Evolutionary conservation across 2,113 vertebrate genomes (phyloP).

Genomic region (Lepisosteus oculatus): DNA sequence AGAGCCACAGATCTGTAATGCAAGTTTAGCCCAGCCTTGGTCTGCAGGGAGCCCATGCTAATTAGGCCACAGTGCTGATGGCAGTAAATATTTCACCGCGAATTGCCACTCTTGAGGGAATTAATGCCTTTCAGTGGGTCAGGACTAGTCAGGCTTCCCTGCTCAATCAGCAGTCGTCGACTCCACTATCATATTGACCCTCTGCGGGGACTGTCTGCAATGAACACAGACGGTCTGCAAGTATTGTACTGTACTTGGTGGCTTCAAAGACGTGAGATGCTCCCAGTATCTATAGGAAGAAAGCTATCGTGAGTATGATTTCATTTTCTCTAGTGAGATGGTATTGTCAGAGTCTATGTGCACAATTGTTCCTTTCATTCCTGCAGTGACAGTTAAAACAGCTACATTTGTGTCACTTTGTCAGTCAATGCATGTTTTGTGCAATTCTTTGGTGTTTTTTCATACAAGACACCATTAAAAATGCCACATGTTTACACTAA

Average conservation of each 20-base stretch:
- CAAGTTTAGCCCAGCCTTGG: background rate
- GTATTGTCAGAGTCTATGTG: too few species aligned
- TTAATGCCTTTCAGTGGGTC: slow-evolving; percentile 25
- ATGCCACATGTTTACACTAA: too few species aligned
- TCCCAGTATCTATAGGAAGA: background rate
- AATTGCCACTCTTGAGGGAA: slow-evolving; percentile 21
- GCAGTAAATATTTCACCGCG: slow-evolving; percentile 22
- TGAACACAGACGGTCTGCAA: background rate
- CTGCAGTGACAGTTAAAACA: too few species aligned
- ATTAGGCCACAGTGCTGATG: slow-evolving; percentile 21
- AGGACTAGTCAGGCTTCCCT: slow-evolving; percentile 15
- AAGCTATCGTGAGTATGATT: background rate
- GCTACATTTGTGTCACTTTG: too few species aligned
- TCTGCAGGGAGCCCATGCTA: slow-evolving; percentile 8
- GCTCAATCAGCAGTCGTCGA: slow-evolving; percentile 9
- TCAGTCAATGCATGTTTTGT: too few species aligned
- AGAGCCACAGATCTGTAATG: slow-evolving; percentile 5
- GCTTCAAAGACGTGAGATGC: too few species aligned
- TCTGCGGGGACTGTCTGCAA: background rate
- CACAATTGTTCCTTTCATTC: too few species aligned
- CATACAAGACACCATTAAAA: too few species aligned
- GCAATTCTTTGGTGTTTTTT: too few species aligned
- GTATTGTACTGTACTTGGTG: too few species aligned
- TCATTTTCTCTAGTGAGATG: too few species aligned
- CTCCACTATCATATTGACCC: slow-evolving; percentile 2